Percentiles rank a stretch among this genome's conserved stretches.
Conservation (phyloP, 1,140 invertebrate genomes). For the Listronotus bonariensis region DNA sequence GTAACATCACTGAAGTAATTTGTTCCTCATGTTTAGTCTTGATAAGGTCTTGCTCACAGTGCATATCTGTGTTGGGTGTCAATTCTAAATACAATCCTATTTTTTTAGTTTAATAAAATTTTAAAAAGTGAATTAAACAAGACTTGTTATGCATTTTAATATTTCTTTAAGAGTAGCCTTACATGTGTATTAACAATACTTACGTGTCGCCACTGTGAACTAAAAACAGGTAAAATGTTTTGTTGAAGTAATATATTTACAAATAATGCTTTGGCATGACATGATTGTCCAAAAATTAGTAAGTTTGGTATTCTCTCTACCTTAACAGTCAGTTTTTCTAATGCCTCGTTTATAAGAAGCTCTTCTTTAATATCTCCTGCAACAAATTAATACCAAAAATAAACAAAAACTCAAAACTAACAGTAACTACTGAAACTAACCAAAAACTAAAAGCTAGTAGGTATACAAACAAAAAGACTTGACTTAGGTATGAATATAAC, state of each 20-base stretch:
- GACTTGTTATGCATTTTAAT: too few species aligned
- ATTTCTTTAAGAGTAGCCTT: too few species aligned
- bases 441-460: background rate
- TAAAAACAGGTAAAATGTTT: conserved; percentile 65
- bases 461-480: background rate
- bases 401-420: conserved; percentile 8
- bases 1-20: too few species aligned
- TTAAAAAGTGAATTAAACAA: too few species aligned
- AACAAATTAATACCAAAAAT: conserved; percentile 48
- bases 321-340: conserved; percentile 59
- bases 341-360: conserved; percentile 59
- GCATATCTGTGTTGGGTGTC: too few species aligned
- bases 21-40: too few species aligned
- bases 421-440: background rate
- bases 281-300: conserved; percentile 72
- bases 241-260: conserved; percentile 74
- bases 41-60: too few species aligned
- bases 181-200: conserved; percentile 36
- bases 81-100: too few species aligned
- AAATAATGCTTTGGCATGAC: conserved; percentile 70
- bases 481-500: too few species aligned
- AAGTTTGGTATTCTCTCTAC: conserved; percentile 62
- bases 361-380: conserved; percentile 59
- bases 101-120: too few species aligned
- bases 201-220: conserved; percentile 70